Base-by-base conservation (phyloP, 2,888 invertebrate genomes). In the Lochmaea crataegi region DNA sequence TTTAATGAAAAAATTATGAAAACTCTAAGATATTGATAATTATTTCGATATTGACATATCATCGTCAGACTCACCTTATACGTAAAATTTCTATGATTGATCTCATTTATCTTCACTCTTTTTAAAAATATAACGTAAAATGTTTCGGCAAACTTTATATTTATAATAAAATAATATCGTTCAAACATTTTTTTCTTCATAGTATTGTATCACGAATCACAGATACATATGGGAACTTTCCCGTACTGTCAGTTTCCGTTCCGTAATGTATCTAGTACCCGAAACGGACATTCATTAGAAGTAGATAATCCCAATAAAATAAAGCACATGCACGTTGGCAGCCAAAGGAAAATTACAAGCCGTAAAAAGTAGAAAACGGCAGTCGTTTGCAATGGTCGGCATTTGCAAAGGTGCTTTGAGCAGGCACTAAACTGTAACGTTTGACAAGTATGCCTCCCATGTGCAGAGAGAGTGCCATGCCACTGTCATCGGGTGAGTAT, bases 381-480 rank as follows among this genome's bases (percentile, higher is more conserved):
- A 65, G 53, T 70, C 41, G 69, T n/a, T 41, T 16, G 38, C 65
- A 65, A 45, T 60, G 60, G 73, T 73, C 75, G 75, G 75, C 75
- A 73, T 71, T 71, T 45, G 73, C 69, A 73, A 75, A 75, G 75
- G 73, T 71, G 75, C 68, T 71, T 73, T 64, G 67, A 68, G 45
- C 65, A 68, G 57, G 73, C 73, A 75, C 73, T 73, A 73, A 75
- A 75, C 75, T 73, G 75, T 75, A 75, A 71, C 75, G 73, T 73
- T 73, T 75, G 75, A 75, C 75, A 75, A 71, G 72, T 73, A 75
- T 68, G 68, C 71, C 75, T 75, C 75, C 75, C 73, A 73, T 71
- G 75, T 73, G 75, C 69, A 64, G 60, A 70, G 38, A 60, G 65
- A 75, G 69, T 75, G 72, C 75, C 71, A 68, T 72, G 75, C 75